Percentiles rank a stretch among this genome's conserved stretches.
These are phyloP conservation scores for Cheilosia variabilis DNA, from an alignment of 2,888 invertebrate genomes.

Conservation along the genomic window DNA sequence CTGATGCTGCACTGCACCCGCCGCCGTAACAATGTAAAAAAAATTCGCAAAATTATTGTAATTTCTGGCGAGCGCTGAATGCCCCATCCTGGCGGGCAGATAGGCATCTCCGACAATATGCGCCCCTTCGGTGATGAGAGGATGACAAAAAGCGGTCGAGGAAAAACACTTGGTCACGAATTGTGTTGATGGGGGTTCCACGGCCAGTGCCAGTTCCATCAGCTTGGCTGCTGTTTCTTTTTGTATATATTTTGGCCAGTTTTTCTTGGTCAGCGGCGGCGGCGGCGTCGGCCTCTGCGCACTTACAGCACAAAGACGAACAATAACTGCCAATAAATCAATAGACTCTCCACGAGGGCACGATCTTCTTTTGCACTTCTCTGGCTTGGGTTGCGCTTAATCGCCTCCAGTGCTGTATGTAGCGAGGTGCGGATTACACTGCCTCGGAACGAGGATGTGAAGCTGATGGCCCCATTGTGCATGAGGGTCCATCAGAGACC, in stretches of 20 bases:
- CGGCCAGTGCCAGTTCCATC: conserved; percentile 1
- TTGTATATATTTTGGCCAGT: conserved; percentile 55
- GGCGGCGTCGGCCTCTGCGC: conserved; percentile 48
- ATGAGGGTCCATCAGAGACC: conserved; percentile 54
- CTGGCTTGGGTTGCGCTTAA: conserved; percentile 19
- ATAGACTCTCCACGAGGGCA: conserved; percentile 63
- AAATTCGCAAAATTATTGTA: conserved; percentile 71
- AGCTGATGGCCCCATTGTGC: conserved; percentile 40
- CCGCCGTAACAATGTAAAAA: conserved; percentile 50
- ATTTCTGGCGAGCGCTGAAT: conserved; percentile 65
- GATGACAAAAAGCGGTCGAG: conserved; percentile 31
- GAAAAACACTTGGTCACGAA: conserved; percentile 70
- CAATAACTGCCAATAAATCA: conserved; percentile 75
- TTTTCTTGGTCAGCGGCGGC: conserved; percentile 18
- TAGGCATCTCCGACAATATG: conserved; percentile 64
- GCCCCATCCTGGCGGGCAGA: conserved; percentile 43
- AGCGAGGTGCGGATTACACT: conserved; percentile 55
- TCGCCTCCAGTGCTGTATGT: conserved; percentile 34
- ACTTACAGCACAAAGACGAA: conserved; percentile 64
- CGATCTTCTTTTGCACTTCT: conserved; percentile 69
- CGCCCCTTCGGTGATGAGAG: conserved; percentile 38
- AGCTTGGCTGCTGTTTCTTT: conserved; percentile 30
- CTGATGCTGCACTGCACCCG: conserved; percentile 28
- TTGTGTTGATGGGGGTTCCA: conserved; percentile 74
- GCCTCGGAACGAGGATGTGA: conserved; percentile 15